Evolutionary conservation across 1,140 invertebrate genomes (phyloP).

Genomic region (Lasioglossum albipes): DNA sequence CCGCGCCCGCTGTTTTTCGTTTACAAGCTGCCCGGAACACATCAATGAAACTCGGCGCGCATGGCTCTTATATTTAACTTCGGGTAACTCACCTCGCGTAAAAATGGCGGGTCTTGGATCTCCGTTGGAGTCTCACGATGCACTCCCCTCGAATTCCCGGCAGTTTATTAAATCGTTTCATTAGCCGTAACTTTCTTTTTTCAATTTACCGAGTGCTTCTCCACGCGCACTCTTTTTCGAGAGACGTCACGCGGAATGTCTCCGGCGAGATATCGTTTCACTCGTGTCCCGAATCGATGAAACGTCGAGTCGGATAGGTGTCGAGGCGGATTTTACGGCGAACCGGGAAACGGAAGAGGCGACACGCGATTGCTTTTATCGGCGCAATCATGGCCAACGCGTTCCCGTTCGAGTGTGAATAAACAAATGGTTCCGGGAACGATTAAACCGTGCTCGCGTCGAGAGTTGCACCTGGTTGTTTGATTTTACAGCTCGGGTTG

Average conservation of each 20-base stretch:
- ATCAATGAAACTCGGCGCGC: conserved; percentile 3
- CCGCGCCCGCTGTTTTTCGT: neutral
- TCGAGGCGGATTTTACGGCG: neutral
- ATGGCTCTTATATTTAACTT: neutral
- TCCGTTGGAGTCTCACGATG: too few species aligned
- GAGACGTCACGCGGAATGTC: too few species aligned
- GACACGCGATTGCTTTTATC: conserved; percentile 8
- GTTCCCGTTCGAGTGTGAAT: too few species aligned
- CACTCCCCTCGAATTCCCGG: too few species aligned
- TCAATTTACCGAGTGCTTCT: too few species aligned
- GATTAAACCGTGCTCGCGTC: neutral
- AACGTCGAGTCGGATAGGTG: neutral
- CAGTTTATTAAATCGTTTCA: neutral
- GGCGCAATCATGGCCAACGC: too few species aligned
- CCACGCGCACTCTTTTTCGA: too few species aligned
- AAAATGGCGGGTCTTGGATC: too few species aligned
- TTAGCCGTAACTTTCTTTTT: too few species aligned
- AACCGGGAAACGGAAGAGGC: conserved; percentile 14
- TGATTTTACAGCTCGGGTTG: neutral
- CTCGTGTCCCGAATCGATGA: neutral
- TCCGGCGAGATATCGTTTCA: neutral
- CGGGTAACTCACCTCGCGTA: too few species aligned
- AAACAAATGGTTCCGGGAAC: neutral
- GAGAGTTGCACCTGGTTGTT: neutral
- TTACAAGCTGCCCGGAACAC: neutral